phyloP scores from a whole-genome alignment of 2,888 invertebrate species.

The Azorinus chamasolen region DNA sequence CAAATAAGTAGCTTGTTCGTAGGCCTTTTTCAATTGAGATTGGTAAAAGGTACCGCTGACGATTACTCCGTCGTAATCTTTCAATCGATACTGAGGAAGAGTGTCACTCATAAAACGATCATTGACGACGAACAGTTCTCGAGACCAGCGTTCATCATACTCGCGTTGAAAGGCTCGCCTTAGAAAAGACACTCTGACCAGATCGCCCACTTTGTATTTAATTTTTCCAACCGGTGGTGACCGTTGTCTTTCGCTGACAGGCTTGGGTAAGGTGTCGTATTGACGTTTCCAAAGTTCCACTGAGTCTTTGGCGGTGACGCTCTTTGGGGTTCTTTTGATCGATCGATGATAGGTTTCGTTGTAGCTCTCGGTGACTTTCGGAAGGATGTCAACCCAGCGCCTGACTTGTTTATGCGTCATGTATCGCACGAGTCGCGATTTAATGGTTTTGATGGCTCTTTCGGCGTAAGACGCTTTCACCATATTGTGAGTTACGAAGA shows the following conservation, averaged over 20 bases:
- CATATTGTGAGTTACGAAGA: constrained; percentile 41
- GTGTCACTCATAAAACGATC: constrained; percentile 32
- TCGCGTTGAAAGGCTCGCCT: constrained; percentile 33
- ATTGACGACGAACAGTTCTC: constrained; percentile 38
- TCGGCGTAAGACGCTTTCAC: constrained; percentile 43
- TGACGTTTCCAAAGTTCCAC: constrained; percentile 31
- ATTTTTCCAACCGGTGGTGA: neutral
- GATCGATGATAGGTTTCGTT: constrained; percentile 45
- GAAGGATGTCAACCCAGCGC: constrained; percentile 41
- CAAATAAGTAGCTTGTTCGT: constrained; percentile 11
- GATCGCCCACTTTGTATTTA: constrained; percentile 39
- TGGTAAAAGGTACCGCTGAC: constrained; percentile 21
- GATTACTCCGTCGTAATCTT: constrained; percentile 15
- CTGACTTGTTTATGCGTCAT: constrained; percentile 37
- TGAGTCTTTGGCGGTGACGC: constrained; percentile 36
- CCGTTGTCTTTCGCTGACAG: constrained; percentile 8
- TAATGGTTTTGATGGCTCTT: constrained; percentile 49
- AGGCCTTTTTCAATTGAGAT: constrained; percentile 41
- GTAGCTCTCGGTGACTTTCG: constrained; percentile 33
- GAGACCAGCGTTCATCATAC: constrained; percentile 9
- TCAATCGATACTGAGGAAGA: constrained; percentile 33
- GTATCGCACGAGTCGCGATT: constrained; percentile 42
- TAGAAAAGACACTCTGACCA: constrained; percentile 37
- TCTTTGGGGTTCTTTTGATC: constrained; percentile 34
- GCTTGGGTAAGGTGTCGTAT: constrained; percentile 21